Percentiles rank a stretch among this genome's conserved stretches.
These are phyloP conservation scores for Hymenopus coronatus DNA, from an alignment of 2,888 invertebrate genomes.

Conservation along the genomic window DNA sequence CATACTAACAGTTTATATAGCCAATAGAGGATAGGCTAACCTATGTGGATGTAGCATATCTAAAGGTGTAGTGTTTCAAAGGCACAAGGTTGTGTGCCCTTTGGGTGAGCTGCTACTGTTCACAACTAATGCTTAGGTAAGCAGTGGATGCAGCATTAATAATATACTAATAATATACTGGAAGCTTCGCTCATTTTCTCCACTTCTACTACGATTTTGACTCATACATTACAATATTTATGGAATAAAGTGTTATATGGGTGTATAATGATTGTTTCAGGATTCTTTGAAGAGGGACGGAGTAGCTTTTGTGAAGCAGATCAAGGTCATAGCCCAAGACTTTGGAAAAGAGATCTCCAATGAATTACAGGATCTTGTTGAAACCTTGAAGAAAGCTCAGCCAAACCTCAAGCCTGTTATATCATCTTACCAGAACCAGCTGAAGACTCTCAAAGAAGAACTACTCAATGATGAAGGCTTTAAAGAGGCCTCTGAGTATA, in stretches of 20 bases:
- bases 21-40: too few species aligned
- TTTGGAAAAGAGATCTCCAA: slow-evolving; percentile 49
- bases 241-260: neutral
- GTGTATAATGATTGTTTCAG: slow-evolving; percentile 37
- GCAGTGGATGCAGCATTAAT: too few species aligned
- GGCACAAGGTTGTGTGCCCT: too few species aligned
- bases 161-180: too few species aligned
- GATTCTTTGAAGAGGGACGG: slow-evolving; percentile 35
- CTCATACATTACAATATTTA: neutral
- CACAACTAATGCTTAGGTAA: too few species aligned
- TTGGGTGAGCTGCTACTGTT: too few species aligned
- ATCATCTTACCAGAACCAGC: slow-evolving; percentile 62
- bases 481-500: slow-evolving; percentile 58
- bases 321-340: slow-evolving; percentile 48
- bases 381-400: slow-evolving; percentile 52
- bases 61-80: too few species aligned
- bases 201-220: too few species aligned
- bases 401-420: slow-evolving; percentile 60
- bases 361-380: slow-evolving; percentile 52
- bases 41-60: too few species aligned
- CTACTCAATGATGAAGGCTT: slow-evolving; percentile 66
- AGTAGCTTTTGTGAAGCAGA: slow-evolving; percentile 39
- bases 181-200: too few species aligned
- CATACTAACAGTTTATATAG: too few species aligned
- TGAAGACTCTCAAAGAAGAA: slow-evolving; percentile 66